Percentiles rank a stretch among this genome's conserved stretches.
These are phyloP conservation scores for Thalpophila matura DNA, from an alignment of 2,888 invertebrate genomes.

Conservation along the genomic window DNA sequence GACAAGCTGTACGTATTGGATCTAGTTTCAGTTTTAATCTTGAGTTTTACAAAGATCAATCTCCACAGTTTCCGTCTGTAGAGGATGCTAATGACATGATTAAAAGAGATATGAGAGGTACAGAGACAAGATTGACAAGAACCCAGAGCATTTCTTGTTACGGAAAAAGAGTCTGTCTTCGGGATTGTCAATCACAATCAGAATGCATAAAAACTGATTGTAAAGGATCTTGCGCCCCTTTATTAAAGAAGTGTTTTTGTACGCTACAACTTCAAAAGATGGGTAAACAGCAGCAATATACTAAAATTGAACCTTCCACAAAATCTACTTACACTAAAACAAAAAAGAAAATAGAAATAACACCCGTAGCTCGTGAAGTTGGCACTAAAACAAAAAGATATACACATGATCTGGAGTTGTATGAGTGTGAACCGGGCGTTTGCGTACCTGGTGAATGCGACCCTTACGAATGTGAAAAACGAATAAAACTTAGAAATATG, in stretches of 20 bases:
- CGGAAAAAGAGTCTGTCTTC: background rate
- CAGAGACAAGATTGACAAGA: conserved; percentile 1
- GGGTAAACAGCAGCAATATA: conserved; percentile 44
- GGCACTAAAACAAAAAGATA: conserved; percentile 25
- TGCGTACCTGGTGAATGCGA: conserved; percentile 68
- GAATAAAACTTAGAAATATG: conserved; percentile 46
- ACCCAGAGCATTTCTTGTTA: conserved; percentile 26
- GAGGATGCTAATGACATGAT: conserved; percentile 6
- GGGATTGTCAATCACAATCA: conserved; percentile 29
- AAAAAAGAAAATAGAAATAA: conserved; percentile 8
- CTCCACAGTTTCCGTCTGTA: conserved; percentile 2
- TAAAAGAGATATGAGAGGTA: background rate
- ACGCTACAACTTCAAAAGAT: conserved; percentile 66
- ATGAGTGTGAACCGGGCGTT: conserved; percentile 67
- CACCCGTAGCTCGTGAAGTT: conserved; percentile 25
- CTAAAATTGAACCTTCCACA: conserved; percentile 1
- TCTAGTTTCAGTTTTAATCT: conserved; percentile 68
- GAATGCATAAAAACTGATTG: conserved; percentile 21
- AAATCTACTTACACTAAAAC: conserved; percentile 15
- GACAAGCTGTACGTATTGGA: conserved; percentile 61
- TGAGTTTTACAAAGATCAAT: conserved; percentile 65
- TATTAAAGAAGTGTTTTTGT: conserved; percentile 62
- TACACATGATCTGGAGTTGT: conserved; percentile 14
- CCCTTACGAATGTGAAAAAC: conserved; percentile 63
- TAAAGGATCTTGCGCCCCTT: conserved; percentile 13